A percentile compares a stretch with the other conserved stretches of the same genome.
Conservation (phyloP, 2,797 vertebrate species). For the Pelochelys cantorii region DNA sequence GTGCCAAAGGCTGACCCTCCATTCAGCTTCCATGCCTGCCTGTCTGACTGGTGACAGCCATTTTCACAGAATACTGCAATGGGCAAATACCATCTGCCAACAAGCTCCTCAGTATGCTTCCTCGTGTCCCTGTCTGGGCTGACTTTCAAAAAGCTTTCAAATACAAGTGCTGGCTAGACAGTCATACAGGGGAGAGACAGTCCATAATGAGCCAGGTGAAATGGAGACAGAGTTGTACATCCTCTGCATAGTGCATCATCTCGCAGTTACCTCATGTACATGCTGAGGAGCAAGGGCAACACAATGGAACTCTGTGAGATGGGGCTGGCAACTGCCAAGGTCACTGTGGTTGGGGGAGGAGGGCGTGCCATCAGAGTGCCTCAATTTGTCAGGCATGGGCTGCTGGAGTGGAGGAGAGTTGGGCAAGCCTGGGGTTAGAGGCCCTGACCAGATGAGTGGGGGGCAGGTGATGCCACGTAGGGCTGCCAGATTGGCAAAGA, state of each 20-base stretch:
- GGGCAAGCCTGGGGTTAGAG: too few relatives aligned
- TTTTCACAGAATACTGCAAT: accelerated
- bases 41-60: not conserved
- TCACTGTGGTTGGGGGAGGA: not conserved
- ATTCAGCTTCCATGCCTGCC: accelerated
- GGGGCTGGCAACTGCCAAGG: too few relatives aligned
- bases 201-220: accelerated
- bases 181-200: accelerated
- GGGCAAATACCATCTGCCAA: accelerated
- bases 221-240: accelerated
- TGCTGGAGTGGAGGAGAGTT: too few relatives aligned
- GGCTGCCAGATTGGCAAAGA: too few relatives aligned
- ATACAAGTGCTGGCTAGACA: accelerated
- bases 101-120: too few relatives aligned
- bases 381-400: too few relatives aligned
- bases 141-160: not conserved
- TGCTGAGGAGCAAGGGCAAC: not conserved
- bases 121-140: not conserved
- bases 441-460: too few relatives aligned
- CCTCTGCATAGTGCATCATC: accelerated
- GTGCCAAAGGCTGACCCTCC: accelerated
- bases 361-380: too few relatives aligned
- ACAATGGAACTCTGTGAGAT: accelerated
- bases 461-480: too few relatives aligned
- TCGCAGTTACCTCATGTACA: accelerated